Base-by-base conservation (phyloP, 1,140 invertebrate genomes). In the Colletes latitarsis region DNA sequence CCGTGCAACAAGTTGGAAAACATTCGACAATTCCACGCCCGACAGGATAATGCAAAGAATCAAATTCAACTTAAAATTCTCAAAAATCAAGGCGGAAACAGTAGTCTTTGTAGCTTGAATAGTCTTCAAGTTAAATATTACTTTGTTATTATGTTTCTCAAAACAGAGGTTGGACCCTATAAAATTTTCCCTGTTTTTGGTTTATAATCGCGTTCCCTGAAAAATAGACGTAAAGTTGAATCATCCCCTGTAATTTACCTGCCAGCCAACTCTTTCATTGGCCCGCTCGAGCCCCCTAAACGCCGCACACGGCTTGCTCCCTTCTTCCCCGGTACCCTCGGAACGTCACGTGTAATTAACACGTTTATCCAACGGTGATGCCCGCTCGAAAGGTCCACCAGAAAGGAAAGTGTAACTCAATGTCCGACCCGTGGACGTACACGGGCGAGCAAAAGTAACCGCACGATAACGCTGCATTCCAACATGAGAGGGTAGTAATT, bases 401-500 rank as follows among this genome's bases (percentile, higher is more conserved):
- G 62, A 78, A 79, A 84, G 73, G 78, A 71, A 82, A 77, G 57
- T 81, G 82, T 85, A 85, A 82, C 82, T 85, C 82, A 82, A 77
- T 77, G 84, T 57, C 72, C 43, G 62, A 67, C 17, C 46, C 15
- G 60, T 55, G 77, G 43, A 81, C 62, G 77, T 72, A 71, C 70
- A 79, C 77, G 74, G 74, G 64, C 46, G 39, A 52, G 69, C 46
- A 85, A 64, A 85, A 84, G 73, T 85, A 84, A 85, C 73, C 79
- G 69, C 70, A 41, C 69, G 84, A 85, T 85, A 85, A 85, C 83
- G 81, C 78, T 58, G 69, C 84, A 84, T 85, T 84, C 84, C 84
- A 62, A 53, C 30, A 66, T 70, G 84, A 85, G 84, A 82, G 73
- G 60, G 39, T 71, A 81, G 84, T 85, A 85, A 85, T 85, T 85